Percentiles rank a stretch among this genome's conserved stretches.
Evolutionary conservation across 2,888 invertebrate genomes (phyloP).

Genomic region (Mesorhabditis spiculigera): DNA sequence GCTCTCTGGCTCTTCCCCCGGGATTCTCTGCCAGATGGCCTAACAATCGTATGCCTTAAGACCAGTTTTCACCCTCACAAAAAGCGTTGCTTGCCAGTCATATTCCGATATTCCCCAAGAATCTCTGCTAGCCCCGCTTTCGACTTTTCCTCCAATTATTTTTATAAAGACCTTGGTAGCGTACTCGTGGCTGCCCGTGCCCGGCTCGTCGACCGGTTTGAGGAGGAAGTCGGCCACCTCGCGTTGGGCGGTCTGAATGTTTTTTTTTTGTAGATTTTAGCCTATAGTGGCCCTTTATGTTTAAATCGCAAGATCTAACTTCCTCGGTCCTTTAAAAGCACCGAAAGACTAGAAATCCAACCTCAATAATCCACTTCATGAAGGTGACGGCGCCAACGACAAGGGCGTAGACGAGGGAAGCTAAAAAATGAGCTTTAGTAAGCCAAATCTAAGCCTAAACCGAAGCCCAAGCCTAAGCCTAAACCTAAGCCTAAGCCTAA

Average conservation of each 20-base stretch:
- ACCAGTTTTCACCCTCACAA: too few species aligned
- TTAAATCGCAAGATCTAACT: too few species aligned
- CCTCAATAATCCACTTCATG: background rate
- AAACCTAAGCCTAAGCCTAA: background rate
- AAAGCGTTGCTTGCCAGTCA: too few species aligned
- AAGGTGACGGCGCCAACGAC: background rate
- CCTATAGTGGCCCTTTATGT: too few species aligned
- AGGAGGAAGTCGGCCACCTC: constrained; percentile 39
- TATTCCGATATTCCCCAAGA: too few species aligned
- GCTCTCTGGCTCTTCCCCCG: too few species aligned
- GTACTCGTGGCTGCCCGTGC: background rate
- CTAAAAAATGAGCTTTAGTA: background rate
- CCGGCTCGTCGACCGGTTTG: constrained; percentile 37
- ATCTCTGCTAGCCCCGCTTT: too few species aligned
- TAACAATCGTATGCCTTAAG: too few species aligned
- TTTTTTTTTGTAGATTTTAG: too few species aligned
- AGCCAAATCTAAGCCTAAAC: background rate
- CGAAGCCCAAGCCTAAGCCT: background rate
- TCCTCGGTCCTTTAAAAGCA: too few species aligned
- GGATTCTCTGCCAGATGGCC: too few species aligned
- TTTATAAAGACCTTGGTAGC: background rate
- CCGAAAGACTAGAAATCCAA: background rate
- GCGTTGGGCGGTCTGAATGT: constrained; percentile 16
- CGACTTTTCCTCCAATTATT: background rate
- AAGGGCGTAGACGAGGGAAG: background rate